Base-by-base conservation (phyloP, 1,140 invertebrate genomes). In the Drosophila sp. region DNA sequence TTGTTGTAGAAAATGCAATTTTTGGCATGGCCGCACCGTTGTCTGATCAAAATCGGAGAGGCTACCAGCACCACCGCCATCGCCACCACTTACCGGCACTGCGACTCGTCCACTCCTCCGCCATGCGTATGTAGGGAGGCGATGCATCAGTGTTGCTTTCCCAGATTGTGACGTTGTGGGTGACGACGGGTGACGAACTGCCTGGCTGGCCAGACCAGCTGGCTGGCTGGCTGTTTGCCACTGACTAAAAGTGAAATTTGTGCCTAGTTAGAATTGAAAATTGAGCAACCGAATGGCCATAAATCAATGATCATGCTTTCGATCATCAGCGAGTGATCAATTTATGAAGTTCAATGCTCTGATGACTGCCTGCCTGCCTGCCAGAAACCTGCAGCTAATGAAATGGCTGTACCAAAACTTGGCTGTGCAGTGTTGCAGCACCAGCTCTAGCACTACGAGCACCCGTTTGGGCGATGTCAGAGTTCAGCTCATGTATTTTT, bases 1-100 rank as follows among this genome's bases (percentile, higher is more conserved):
- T 89, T 89, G 85, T 89, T 89, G 85, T 90, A 85, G 80, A 89
- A 89, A 89, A 85, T 89, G 78, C 85, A 81, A 79, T 83, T 90
- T 85, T 89, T 89, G 85, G 85, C 85, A 89, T 87, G 66, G 75
- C 73, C 44, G 44, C 44, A 50, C 54, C 70, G 60, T 86, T 60
- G 63, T 65, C 66, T 66, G 67, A 62, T n/a, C 33, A 23, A 44
- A 17, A 30, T 32, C 56, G 56, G 23, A 60, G 23, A 60, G 66
- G 47, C 50, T 29, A 44, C 44, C 27, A 30, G 27, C 41, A n/a
- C 32, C 35, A 38, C 7, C 35, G 10, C 2, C 8, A 38, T 17
- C 17, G 7, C 6, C 7, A 25, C 41, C 5, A 6, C 41, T 41
- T 17, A 8, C 23, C 25, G 23, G 6, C 55, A 23, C n/a, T n/a